Percentiles rank a stretch among this genome's conserved stretches.
These are phyloP conservation scores for Lordiphosa clarofinis DNA, from an alignment of 1,140 invertebrate species.

Conservation along the genomic window DNA sequence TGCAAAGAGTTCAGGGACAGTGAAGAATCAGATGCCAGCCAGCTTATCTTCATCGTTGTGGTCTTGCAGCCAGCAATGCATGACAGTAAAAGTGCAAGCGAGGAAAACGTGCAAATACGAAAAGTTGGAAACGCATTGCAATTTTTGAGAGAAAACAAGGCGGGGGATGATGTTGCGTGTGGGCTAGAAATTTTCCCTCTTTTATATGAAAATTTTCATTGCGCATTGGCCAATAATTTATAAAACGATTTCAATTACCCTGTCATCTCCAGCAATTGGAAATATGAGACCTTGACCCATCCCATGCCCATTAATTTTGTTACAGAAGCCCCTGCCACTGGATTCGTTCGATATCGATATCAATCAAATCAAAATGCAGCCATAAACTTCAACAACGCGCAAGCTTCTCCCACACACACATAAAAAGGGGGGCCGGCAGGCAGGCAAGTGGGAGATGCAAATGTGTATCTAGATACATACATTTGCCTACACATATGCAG, in stretches of 20 bases:
- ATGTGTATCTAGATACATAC: slow-evolving; percentile 18
- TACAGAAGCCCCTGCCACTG: not conserved
- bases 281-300: slow-evolving; percentile 36
- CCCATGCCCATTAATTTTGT: slow-evolving; percentile 17
- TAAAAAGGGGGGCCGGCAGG: not conserved
- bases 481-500: slow-evolving; percentile 3
- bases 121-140: slow-evolving; percentile 31
- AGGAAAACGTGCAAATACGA: slow-evolving; percentile 25
- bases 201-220: no score
- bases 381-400: slow-evolving; percentile 15
- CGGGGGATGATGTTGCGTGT: slow-evolving; percentile 5
- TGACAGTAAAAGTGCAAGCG: slow-evolving; percentile 36
- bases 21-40: slow-evolving; percentile 23
- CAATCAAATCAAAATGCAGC: slow-evolving; percentile 57
- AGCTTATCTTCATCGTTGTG: slow-evolving; percentile 5
- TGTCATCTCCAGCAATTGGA: not conserved
- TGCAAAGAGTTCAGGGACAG: slow-evolving; percentile 59
- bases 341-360: slow-evolving; percentile 21
- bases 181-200: slow-evolving; percentile 4
- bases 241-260: not conserved
- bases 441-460: slow-evolving; percentile 6
- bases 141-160: not conserved
- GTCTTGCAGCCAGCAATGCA: slow-evolving; percentile 24
- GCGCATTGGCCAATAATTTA: no score
- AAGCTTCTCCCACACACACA: slow-evolving; percentile 10